Conservation (phyloP, 2,888 invertebrate species). For the Hemaris fuciformis region DNA sequence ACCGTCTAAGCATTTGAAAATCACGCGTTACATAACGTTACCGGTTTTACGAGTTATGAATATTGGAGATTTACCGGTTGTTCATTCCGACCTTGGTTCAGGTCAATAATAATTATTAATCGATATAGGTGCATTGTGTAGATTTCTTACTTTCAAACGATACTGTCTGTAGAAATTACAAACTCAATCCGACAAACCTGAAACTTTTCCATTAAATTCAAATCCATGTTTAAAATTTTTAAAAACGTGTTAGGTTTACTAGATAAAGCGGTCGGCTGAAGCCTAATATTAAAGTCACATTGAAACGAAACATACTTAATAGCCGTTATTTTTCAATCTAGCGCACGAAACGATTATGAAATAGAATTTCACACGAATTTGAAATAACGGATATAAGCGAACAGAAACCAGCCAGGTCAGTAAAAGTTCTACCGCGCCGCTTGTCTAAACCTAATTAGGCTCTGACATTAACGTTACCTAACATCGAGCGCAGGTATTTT, state of each 20-base stretch:
- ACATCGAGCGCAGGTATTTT: background rate
- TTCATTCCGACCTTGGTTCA: background rate
- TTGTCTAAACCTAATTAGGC: background rate
- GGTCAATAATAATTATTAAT: background rate
- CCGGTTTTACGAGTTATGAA: background rate
- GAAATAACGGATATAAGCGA: background rate
- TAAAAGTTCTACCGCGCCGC: background rate
- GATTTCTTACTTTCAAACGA: too few species aligned
- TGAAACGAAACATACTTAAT: too few species aligned
- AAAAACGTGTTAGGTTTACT: too few species aligned
- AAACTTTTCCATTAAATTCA: too few species aligned
- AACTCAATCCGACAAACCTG: too few species aligned
- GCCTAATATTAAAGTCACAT: too few species aligned
- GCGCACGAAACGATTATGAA: too few species aligned
- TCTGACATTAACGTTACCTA: background rate
- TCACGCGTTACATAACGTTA: background rate
- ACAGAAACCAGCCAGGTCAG: background rate
- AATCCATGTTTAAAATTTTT: too few species aligned
- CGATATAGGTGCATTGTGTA: background rate
- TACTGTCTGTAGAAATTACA: too few species aligned
- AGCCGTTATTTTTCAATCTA: too few species aligned
- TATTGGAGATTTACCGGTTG: background rate
- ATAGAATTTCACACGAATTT: too few species aligned
- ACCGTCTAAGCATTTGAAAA: background rate
- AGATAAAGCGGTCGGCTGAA: too few species aligned